phyloP scores from a whole-genome alignment of 2,888 invertebrate genomes.

The Teleiodes luculella region DNA sequence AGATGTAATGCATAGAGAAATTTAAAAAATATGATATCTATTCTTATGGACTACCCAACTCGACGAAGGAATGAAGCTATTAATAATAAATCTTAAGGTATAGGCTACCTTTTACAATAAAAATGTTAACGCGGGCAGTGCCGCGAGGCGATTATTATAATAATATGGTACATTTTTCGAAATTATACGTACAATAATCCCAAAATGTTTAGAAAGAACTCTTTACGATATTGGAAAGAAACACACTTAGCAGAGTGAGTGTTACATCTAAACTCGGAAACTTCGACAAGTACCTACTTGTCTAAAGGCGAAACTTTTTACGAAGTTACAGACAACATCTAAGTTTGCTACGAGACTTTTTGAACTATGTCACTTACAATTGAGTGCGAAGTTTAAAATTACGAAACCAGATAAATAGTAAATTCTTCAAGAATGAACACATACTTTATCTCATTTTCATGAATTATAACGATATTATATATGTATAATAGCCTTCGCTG shows the following conservation, averaged over 20 bases:
- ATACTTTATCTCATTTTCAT: too few relatives aligned
- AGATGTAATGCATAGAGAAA: not conserved
- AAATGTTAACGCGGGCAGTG: too few relatives aligned
- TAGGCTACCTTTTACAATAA: too few relatives aligned
- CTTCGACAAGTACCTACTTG: not conserved
- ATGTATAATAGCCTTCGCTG: too few relatives aligned
- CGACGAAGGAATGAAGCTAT: too few relatives aligned
- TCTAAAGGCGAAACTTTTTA: not conserved
- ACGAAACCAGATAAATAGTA: not conserved
- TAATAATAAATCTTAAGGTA: too few relatives aligned
- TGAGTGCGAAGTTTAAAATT: slow-evolving; percentile 1
- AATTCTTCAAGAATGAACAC: too few relatives aligned
- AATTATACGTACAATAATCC: not conserved
- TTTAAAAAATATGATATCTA: too few relatives aligned
- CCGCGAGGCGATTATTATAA: too few relatives aligned
- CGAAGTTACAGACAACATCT: slow-evolving; percentile 1
- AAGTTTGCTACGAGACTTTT: slow-evolving; percentile 6
- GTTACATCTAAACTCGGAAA: slow-evolving; percentile 4
- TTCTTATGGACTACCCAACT: too few relatives aligned
- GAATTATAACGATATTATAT: too few relatives aligned
- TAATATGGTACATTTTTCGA: too few relatives aligned
- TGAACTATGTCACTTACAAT: slow-evolving; percentile 3
- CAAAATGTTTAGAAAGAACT: not conserved
- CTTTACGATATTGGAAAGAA: not conserved
- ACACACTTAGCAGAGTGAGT: not conserved